These are phyloP conservation scores for Nothobranchius furzeri DNA, from an alignment of 2,113 vertebrate species.

Conservation along the genomic window DNA sequence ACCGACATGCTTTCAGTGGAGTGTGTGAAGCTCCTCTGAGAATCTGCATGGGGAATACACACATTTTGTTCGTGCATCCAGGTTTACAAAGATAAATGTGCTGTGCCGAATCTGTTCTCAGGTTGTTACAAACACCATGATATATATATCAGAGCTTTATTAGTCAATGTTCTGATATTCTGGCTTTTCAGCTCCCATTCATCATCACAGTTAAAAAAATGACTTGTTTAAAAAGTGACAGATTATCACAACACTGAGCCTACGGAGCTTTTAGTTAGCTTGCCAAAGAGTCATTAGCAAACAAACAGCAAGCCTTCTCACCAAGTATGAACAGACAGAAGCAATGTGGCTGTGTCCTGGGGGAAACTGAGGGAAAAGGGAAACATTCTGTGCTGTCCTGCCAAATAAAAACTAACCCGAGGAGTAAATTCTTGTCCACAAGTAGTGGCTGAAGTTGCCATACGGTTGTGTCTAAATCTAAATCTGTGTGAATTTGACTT, in stretches of 20 bases:
- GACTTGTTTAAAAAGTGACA: constrained; percentile 37
- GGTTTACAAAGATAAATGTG: not conserved
- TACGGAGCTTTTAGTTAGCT: constrained; percentile 44
- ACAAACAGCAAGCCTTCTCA: constrained; percentile 34
- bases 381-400: constrained; percentile 24
- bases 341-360: constrained; percentile 19
- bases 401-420: constrained; percentile 27
- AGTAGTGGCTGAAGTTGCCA: constrained; percentile 35
- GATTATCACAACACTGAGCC: constrained; percentile 51
- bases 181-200: constrained; percentile 27
- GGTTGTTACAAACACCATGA: constrained; percentile 22
- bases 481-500: constrained; percentile 22
- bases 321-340: constrained; percentile 37
- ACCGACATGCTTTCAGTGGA: no score
- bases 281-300: constrained; percentile 49
- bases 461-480: constrained; percentile 15
- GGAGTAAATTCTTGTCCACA: constrained; percentile 35
- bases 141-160: constrained; percentile 18
- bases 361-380: constrained; percentile 22
- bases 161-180: constrained; percentile 26
- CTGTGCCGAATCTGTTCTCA: constrained; percentile 8
- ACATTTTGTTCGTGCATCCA: not conserved
- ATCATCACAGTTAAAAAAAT: constrained; percentile 20
- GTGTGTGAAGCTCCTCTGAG: no score
- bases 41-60: no score